Conservation (phyloP, 2,797 vertebrate genomes). For the Bryconaethiops microstoma region DNA sequence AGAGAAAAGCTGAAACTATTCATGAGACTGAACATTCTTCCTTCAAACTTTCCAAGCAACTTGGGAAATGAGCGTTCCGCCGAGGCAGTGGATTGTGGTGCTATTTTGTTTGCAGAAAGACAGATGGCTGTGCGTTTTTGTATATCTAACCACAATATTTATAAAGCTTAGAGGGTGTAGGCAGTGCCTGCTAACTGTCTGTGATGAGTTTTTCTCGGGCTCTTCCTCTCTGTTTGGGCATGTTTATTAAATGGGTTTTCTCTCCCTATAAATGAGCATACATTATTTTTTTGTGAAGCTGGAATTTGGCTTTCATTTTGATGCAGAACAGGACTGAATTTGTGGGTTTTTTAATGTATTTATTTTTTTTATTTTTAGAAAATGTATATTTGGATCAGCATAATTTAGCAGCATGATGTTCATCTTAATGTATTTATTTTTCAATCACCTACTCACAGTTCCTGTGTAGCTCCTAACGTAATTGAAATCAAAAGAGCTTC, state of each 20-base stretch:
- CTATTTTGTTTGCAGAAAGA: neutral
- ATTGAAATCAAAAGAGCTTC: slow-evolving; percentile 16
- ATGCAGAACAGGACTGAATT: neutral
- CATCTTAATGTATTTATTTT: slow-evolving; percentile 21
- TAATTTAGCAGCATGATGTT: neutral
- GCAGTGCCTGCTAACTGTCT: slow-evolving; percentile 1
- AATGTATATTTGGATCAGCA: neutral
- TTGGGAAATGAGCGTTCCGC: neutral
- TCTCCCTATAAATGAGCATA: slow-evolving; percentile 8
- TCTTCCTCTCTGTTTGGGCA: slow-evolving; percentile 6
- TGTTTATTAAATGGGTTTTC: slow-evolving; percentile 25
- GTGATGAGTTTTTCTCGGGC: slow-evolving; percentile 21
- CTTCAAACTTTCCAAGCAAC: neutral
- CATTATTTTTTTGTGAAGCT: neutral
- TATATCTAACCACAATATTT: slow-evolving; percentile 55
- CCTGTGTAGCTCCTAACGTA: slow-evolving; percentile 18
- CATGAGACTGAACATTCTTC: neutral
- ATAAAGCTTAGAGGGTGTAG: slow-evolving; percentile 30
- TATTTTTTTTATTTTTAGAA: too few species aligned
- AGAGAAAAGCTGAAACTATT: neutral
- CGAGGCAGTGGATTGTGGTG: neutral
- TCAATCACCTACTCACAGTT: neutral
- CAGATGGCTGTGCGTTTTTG: neutral
- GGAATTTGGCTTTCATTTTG: neutral
- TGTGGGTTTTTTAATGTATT: too few species aligned